Evolutionary conservation across 2,888 invertebrate genomes (phyloP), one percentile per base, ranked within the genome.

Genomic region (Abrostola triplasia): DNA sequence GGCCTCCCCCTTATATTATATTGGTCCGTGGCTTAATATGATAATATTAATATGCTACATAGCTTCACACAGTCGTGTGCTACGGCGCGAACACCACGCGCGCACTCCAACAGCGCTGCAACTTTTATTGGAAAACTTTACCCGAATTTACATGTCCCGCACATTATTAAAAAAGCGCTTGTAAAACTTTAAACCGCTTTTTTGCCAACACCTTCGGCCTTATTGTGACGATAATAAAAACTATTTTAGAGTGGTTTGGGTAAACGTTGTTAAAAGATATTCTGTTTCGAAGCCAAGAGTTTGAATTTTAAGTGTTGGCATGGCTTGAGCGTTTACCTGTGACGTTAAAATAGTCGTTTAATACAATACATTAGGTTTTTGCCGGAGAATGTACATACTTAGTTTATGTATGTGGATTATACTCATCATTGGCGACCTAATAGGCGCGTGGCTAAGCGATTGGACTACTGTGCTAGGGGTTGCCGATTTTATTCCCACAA

Each of bases 91-190:
- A 79, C 79, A 83, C 80, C 81, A 75, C 81, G 24, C 81, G 76
- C 81, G 77, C 79, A 79, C 84, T 85, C 80, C 79, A 83, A 84
- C 81, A 81, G 75, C 85, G 84, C 71, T 86, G 88, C 91, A 92
- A 93, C 92, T 92, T 93, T 92, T 93, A 93, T 92, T 93, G 90
- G 90, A 90, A 93, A 93, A 93, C 93, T 92, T 92, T 81, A 77
- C 73, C 88, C 89, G 88, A 92, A 92, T 92, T 92, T 92, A 90
- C 92, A 93, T 92, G 87, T 88, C 87, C 85, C 87, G 88, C 84
- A 88, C 90, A 89, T 92, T 92, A 92, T 92, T 91, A 92, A 92
- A 92, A 92, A 90, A 24, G 24, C 85, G 87, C 85, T 88, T 85
- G 86, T 88, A 86, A 89, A 89, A 79, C 71, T 79, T 73, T 80